Conservation (phyloP, 2,797 vertebrate species). For the Acropternis orthonyx region DNA sequence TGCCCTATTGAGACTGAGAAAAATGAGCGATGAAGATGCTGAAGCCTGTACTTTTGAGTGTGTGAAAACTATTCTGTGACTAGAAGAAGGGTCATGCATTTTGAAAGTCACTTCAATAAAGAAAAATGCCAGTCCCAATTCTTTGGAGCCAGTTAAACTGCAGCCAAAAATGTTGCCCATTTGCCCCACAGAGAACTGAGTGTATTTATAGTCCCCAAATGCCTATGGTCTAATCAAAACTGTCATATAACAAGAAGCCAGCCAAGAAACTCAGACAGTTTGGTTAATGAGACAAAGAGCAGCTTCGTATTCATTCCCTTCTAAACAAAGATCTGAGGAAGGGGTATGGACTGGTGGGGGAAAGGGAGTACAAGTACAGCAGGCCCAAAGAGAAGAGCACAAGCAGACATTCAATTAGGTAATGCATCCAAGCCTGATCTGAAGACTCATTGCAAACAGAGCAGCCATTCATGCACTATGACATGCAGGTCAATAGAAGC, state of each 20-base stretch:
- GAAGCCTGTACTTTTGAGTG: not conserved
- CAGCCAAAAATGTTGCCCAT: not conserved
- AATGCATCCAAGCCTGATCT: slow-evolving; percentile 23
- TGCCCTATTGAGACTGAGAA: not conserved
- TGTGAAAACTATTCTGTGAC: not conserved
- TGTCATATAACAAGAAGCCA: slow-evolving; percentile 6
- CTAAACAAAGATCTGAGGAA: slow-evolving; percentile 41
- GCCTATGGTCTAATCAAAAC: slow-evolving; percentile 36
- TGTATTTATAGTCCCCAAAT: not conserved
- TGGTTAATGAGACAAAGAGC: slow-evolving; percentile 43
- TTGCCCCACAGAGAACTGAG: not conserved
- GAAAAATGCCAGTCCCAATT: not conserved
- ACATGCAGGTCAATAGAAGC: slow-evolving; percentile 14
- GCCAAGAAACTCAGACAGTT: slow-evolving; percentile 46
- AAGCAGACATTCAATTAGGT: slow-evolving; percentile 35
- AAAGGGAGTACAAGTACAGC: not conserved
- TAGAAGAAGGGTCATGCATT: not conserved
- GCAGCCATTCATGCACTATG: slow-evolving; percentile 39
- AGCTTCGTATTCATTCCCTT: not conserved
- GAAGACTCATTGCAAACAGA: slow-evolving; percentile 25
- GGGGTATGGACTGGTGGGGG: not conserved
- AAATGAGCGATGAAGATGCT: not conserved
- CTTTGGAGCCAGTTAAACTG: not conserved
- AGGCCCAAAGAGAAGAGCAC: not conserved
- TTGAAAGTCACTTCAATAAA: slow-evolving; percentile 29